Base-by-base conservation (phyloP, 2,888 invertebrate species). In the Andrena dorsata region DNA sequence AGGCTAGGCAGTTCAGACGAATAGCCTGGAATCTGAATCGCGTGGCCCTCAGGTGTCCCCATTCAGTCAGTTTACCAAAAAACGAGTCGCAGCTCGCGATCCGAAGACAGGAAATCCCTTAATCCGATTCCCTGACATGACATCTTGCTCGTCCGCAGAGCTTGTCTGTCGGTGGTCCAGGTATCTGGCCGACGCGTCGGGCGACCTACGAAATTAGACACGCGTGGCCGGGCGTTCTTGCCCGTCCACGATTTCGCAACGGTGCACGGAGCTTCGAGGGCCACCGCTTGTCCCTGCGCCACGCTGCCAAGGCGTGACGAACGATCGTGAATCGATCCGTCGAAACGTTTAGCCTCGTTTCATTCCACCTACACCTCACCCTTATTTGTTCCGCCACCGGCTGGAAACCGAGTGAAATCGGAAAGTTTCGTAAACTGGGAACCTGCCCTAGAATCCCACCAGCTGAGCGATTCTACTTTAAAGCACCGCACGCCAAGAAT, bases 71-170 rank as follows among this genome's bases (percentile, higher is more conserved):
- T 23, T 64, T 64, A 47, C 41, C 49, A 47, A 80, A 51, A 26
- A 49, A 49, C 41, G 5, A 16, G 6, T 20, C 58, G 69, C 16
- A 56, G 58, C 47, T 64, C 65, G 28, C 56, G 64, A 71, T 58
- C 61, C n/a, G 16, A 47, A 70, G 70, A 63, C 51, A 77, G 83
- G 61, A 81, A 77, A 81, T 83, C 77, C 83, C 68, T 53, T 81
- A 83, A 83, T 77, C 83, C 83, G 78, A 78, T 83, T 82, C 75
- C 13, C 56, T 20, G 78, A 75, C 78, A 20, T 75, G 78, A 75
- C 78, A 20, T 75, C 75, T 72, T 72, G 35, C 5, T 80, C 60
- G 56, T 53, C 64, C 51, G 26, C 51, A 26, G 26, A 71, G 58
- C n/a, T 30, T 56, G 66, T 8, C 30, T 13, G 28, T 16, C 16